A percentile compares a stretch with the other conserved stretches of the same genome.
phyloP scores from a whole-genome alignment of 2,113 vertebrate genomes.

The Dipodomys merriami region DNA sequence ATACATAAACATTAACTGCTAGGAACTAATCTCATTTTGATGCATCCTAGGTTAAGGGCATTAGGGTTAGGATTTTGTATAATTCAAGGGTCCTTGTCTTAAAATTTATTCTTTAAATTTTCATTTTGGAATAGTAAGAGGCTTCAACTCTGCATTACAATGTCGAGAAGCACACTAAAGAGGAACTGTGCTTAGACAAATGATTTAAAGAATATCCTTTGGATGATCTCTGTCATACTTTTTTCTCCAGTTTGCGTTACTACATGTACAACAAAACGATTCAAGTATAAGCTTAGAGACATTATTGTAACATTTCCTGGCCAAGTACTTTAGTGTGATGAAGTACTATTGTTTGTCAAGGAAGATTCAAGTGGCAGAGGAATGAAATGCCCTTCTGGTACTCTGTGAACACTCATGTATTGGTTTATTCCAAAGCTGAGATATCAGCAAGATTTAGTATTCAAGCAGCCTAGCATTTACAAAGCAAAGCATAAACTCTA shows the following conservation, averaged over 20 bases:
- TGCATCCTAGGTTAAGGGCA: conserved; percentile 16
- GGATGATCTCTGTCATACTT: conserved; percentile 2
- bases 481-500: conserved; percentile 57
- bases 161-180: conserved; percentile 3
- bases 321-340: neutral
- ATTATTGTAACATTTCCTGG: conserved; percentile 20
- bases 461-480: conserved; percentile 57
- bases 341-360: conserved; percentile 60
- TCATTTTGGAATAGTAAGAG: conserved; percentile 6
- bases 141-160: conserved; percentile 25
- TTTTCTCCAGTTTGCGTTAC: conserved; percentile 23
- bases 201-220: conserved; percentile 45
- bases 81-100: conserved; percentile 18
- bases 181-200: conserved; percentile 49
- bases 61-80: neutral
- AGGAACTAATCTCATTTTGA: conserved; percentile 21
- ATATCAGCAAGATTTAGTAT: conserved; percentile 30
- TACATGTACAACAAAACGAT: conserved; percentile 37
- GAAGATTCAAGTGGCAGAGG: conserved; percentile 58
- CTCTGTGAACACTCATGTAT: conserved; percentile 32
- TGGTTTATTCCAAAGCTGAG: conserved; percentile 43
- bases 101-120: conserved; percentile 20
- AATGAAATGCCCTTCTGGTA: conserved; percentile 38
- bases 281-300: conserved; percentile 60
- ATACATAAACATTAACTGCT: neutral